These are phyloP conservation scores for Ganaspis brasiliensis DNA, from an alignment of 2,888 invertebrate species.

Conservation along the genomic window DNA sequence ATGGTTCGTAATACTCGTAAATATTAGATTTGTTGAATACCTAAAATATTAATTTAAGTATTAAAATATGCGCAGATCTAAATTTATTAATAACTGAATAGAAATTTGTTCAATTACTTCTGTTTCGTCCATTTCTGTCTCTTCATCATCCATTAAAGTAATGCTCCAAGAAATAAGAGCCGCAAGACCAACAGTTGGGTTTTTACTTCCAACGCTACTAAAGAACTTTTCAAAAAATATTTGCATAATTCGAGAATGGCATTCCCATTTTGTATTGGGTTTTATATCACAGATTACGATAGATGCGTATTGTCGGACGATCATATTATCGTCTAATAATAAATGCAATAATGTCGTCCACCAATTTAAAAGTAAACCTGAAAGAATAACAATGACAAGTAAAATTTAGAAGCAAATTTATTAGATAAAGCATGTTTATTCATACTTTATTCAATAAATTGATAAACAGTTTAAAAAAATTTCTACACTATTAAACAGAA, in stretches of 20 bases:
- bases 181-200: constrained; percentile 62
- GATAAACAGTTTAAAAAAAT: no score
- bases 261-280: constrained; percentile 57
- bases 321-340: constrained; percentile 72
- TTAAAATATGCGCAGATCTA: not conserved
- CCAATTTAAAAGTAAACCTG: constrained; percentile 69
- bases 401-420: no score
- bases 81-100: no score
- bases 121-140: constrained; percentile 76
- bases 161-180: constrained; percentile 75
- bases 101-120: constrained; percentile 66
- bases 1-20: constrained; percentile 54
- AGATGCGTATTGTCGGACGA: constrained; percentile 67
- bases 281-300: constrained; percentile 62
- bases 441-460: no score
- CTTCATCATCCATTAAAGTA: constrained; percentile 66
- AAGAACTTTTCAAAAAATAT: constrained; percentile 71
- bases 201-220: constrained; percentile 44
- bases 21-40: constrained; percentile 53
- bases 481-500: constrained; percentile 18
- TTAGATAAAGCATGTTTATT: not conserved
- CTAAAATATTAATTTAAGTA: constrained; percentile 48
- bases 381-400: not conserved
- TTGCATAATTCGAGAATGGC: constrained; percentile 59
- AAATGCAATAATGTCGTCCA: constrained; percentile 76